phyloP scores from a whole-genome alignment of 92 coral and sea anemone species.

The Epizoanthus illoricatus region DNA sequence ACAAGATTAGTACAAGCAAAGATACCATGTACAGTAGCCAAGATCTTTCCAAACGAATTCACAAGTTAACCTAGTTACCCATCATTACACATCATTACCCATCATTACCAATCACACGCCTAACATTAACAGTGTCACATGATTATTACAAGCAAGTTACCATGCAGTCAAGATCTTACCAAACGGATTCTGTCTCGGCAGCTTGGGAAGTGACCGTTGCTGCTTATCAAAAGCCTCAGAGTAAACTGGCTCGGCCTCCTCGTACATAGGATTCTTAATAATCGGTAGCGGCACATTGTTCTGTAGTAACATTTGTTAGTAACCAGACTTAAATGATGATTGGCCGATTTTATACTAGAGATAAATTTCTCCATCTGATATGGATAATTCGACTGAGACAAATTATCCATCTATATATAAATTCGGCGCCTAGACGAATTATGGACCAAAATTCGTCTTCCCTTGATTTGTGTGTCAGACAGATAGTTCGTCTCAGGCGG shows the following conservation, averaged over 20 bases:
- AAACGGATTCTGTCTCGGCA: conserved; percentile 20
- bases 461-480: too few species aligned
- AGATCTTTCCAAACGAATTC: conserved; percentile 20
- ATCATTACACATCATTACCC: too few species aligned
- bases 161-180: neutral
- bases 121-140: too few species aligned
- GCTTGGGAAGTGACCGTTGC: neutral
- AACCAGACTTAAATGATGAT: neutral
- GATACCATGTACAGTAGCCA: too few species aligned
- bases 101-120: too few species aligned
- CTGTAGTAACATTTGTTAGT: neutral
- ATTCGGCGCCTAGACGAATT: too few species aligned
- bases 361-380: neutral
- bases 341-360: neutral
- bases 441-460: too few species aligned
- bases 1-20: too few species aligned
- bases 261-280: conserved; percentile 33
- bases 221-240: conserved; percentile 3
- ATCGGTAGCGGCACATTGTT: conserved; percentile 29
- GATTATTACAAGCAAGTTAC: too few species aligned
- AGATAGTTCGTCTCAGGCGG: too few species aligned
- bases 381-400: neutral
- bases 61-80: too few species aligned
- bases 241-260: conserved; percentile 33
- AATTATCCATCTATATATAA: too few species aligned